Base-by-base conservation (phyloP, 2,113 vertebrate genomes). In the crab-eating macaque (Macaca fascicularis) region DNA sequence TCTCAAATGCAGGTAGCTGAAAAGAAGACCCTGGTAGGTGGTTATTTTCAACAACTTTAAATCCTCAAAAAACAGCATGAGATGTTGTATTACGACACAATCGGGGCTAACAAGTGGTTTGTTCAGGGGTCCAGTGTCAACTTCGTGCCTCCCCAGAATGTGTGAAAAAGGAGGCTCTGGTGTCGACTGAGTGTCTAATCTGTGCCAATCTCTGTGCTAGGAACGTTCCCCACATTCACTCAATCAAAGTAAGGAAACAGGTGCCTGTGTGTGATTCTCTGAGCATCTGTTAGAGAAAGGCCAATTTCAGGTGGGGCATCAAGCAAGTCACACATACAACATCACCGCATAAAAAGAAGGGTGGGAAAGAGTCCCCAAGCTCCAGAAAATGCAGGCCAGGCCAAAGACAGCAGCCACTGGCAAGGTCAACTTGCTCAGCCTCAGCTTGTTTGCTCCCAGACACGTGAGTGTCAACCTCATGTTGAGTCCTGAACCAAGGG, bases 381-480 rank as follows among this genome's bases (percentile, higher is more conserved):
- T 61, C 67, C 43, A 74, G 61, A 4, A 91, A 40, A 61, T 13
- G 0, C 61, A 27, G 50, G 40, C 19, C 32, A 72, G 55, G 35
- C 80, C 35, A 74, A 8, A 52, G 64, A 12, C 16, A n/a, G n/a
- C 11, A 50, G 89, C 16, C 57, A 57, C 45, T 32, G 48, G n/a
- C 27, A 76, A 11, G 12, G 4, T 48, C 43, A 40, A 30, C 75
- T 64, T n/a, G 57, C 64, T 82, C 45, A 84, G 45, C 16, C 50
- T 59, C 7, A n/a, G 70, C 3, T 20, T 13, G 23, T 75, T 1
- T 55, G 45, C 48, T 38, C 79, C 32, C 57, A 45, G 57, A 78
- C 3, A 43, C 0, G 0, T 22, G 17, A 50, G 5, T n/a, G 12
- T 45, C 22, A 52, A 55, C 30, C 67, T 43, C 23, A 45, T 0